phyloP scores from a whole-genome alignment of 1,140 invertebrate species.

The Tenebrio molitor region DNA sequence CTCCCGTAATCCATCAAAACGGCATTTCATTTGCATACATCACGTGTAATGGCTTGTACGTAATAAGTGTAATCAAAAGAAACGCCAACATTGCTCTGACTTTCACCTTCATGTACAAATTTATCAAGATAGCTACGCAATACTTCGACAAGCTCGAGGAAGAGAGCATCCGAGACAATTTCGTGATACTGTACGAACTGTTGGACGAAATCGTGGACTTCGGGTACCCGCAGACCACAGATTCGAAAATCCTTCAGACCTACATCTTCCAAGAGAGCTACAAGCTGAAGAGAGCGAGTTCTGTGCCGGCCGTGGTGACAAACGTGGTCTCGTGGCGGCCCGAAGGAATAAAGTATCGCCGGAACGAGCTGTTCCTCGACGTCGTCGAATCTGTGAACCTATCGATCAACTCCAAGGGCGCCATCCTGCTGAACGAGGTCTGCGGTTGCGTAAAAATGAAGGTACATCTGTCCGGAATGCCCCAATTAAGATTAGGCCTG shows the following conservation, averaged over 20 bases:
- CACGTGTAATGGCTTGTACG: constrained; percentile 6
- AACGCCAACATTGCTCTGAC: constrained; percentile 28
- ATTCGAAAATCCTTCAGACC: constrained; percentile 16
- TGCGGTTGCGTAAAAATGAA: constrained; percentile 36
- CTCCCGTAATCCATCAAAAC: constrained; percentile 5
- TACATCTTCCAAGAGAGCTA: constrained; percentile 39
- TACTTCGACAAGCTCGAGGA: constrained; percentile 28
- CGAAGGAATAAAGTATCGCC: constrained; percentile 19
- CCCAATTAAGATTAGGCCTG: constrained; percentile 33
- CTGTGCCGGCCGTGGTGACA: constrained; percentile 26
- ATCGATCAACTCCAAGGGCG: constrained; percentile 11
- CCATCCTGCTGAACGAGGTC: constrained; percentile 10
- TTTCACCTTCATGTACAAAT: constrained; percentile 35
- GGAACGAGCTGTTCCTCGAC: constrained; percentile 36
- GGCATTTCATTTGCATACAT: constrained; percentile 10
- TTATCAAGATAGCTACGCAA: constrained; percentile 1
- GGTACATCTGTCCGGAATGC: constrained; percentile 33
- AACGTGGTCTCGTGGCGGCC: constrained; percentile 32
- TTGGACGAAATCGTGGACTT: constrained; percentile 40
- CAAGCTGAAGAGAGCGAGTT: background rate
- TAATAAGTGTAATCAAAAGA: constrained; percentile 11
- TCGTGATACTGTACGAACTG: constrained; percentile 25
- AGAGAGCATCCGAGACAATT: constrained; percentile 30
- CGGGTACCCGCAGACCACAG: constrained; percentile 32
- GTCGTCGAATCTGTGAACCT: constrained; percentile 30